phyloP scores from a whole-genome alignment of 2,113 vertebrate species.

The Noturus placidus region DNA sequence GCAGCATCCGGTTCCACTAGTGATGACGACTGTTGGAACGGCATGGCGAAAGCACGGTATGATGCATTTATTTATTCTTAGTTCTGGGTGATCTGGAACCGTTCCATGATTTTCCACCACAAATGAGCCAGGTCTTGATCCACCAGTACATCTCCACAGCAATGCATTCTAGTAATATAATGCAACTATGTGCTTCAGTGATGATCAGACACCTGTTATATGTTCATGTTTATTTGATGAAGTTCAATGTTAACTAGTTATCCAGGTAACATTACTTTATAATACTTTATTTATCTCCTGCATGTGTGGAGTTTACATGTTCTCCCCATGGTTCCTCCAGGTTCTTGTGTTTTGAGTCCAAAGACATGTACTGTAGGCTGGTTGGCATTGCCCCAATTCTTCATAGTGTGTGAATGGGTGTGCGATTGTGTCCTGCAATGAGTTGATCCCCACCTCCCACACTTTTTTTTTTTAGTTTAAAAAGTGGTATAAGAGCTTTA shows the following conservation, averaged over 20 bases:
- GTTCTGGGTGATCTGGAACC: not conserved
- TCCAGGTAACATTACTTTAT: not conserved
- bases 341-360: too few relatives aligned
- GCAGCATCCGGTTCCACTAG: slow-evolving; percentile 74
- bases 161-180: not conserved
- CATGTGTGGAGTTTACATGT: too few relatives aligned
- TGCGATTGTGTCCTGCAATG: too few relatives aligned
- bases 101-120: not conserved
- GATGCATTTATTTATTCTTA: not conserved
- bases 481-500: not conserved
- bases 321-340: too few relatives aligned
- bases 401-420: too few relatives aligned
- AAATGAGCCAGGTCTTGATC: not conserved
- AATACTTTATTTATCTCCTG: too few relatives aligned
- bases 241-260: not conserved
- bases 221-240: not conserved
- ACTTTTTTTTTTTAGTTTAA: too few relatives aligned
- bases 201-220: not conserved
- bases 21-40: slow-evolving; percentile 94
- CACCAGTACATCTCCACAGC: not conserved
- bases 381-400: too few relatives aligned
- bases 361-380: too few relatives aligned
- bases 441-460: too few relatives aligned
- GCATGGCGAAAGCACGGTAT: slow-evolving; percentile 83
- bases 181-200: not conserved